Base-by-base conservation (phyloP, 2,888 invertebrate genomes). In the Euplexia lucipara region DNA sequence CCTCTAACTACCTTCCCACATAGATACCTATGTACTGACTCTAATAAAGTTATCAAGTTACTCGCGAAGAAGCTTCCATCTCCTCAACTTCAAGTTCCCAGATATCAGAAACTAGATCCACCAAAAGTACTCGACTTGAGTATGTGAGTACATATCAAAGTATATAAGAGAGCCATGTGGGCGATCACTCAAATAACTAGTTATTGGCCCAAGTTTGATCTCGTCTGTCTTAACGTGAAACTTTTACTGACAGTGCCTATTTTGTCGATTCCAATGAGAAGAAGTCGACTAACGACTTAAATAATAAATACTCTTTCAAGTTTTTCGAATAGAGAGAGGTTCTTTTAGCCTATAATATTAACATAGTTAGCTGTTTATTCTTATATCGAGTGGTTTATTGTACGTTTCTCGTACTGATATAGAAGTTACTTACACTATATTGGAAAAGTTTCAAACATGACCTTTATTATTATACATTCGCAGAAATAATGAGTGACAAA, bases 61-160 rank as follows among this genome's bases (percentile, higher is more conserved):
- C 64, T 48, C 44, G 20, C 63, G 66, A 52, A 44, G 68, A 63
- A 64, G 59, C 60, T 70, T 64, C 30, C 57, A 44, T 59, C 57
- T 62, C 42, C 14, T 56, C 54, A 62, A 62, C 54, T 69, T 58
- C 47, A 65, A 75, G 70, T 79, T 74, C 47, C 49, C n/a, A 70
- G 68, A 75, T 77, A 74, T 80, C 70, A 69, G 70, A 72, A 82
- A 78, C 76, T 82, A 75, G 73, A 78, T 70, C 61, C 57, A n/a
- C 67, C 58, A 58, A 64, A 62, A 75, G 69, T 77, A 73, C 74
- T 79, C 35, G 8, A 62, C 63, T 51, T n/a, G 30, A 75, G 72
- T 53, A 66, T 41, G 32, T 53, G 48, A 58, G 52, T 66, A 70
- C 18, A 69, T 69, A 70, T 51, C 18, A 16, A 32, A 53, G 56